Evolutionary conservation across 2,888 invertebrate genomes (phyloP).

Genomic region (Stenchaetothrips biformis): DNA sequence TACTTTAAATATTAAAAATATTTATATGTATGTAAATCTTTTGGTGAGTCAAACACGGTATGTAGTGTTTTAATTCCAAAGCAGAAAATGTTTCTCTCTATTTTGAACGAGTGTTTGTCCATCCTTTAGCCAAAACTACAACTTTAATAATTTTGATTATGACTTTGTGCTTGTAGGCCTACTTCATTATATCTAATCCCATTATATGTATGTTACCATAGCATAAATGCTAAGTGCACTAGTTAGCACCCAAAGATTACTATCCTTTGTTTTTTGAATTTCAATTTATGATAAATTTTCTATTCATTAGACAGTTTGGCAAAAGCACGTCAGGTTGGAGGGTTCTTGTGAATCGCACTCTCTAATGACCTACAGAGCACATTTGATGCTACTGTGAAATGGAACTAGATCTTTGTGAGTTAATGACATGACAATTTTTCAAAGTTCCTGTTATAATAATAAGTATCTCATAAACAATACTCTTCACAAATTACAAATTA

Average conservation of each 20-base stretch:
- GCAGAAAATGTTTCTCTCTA: too few relatives aligned
- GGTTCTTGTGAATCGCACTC: background rate
- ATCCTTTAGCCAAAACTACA: background rate
- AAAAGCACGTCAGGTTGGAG: background rate
- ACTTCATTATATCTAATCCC: background rate
- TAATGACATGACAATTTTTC: background rate
- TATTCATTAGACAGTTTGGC: background rate
- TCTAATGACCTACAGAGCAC: background rate
- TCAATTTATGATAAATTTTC: too few relatives aligned
- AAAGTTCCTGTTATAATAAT: conserved; percentile 16
- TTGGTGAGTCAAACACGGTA: too few relatives aligned
- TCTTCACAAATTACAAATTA: background rate
- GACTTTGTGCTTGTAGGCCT: background rate
- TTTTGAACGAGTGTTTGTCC: too few relatives aligned
- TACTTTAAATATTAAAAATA: too few relatives aligned
- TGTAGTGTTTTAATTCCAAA: too few relatives aligned
- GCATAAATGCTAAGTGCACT: background rate
- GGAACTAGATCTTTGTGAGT: background rate
- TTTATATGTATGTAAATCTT: too few relatives aligned
- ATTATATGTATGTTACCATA: background rate
- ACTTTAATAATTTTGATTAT: background rate
- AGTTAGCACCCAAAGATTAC: background rate
- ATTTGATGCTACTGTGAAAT: background rate
- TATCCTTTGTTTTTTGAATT: background rate
- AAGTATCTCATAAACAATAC: too few relatives aligned